phyloP scores from a whole-genome alignment of 2,797 vertebrate species.

The Enteromius afrohamiltoni region DNA sequence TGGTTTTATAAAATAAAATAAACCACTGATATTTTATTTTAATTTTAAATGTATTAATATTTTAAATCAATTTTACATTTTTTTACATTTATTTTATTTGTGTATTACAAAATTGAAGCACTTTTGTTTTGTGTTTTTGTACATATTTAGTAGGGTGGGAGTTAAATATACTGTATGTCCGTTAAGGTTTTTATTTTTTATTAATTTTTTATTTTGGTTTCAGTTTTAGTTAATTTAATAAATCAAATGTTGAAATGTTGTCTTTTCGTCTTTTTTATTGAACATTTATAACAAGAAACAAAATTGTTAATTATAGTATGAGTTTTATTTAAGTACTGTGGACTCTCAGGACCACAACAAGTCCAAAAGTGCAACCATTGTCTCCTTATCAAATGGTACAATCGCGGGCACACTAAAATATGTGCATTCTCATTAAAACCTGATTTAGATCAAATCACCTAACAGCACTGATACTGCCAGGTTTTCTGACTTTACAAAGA shows the following conservation, averaged over 20 bases:
- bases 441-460: slow-evolving; percentile 10
- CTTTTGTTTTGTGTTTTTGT: neutral
- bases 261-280: neutral
- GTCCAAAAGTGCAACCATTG: slow-evolving; percentile 11
- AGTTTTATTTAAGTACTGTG: neutral
- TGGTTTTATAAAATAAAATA: neutral
- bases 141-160: neutral
- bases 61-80: neutral
- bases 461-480: slow-evolving; percentile 9
- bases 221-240: neutral
- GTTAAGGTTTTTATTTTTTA: neutral
- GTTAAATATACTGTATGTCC: neutral
- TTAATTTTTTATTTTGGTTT: neutral
- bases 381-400: slow-evolving; percentile 11
- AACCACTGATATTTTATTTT: neutral
- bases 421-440: slow-evolving; percentile 15
- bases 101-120: neutral
- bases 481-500: neutral
- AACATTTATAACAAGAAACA: neutral
- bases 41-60: neutral
- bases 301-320: neutral
- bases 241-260: neutral
- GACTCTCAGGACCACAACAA: neutral
- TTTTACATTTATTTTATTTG: neutral
- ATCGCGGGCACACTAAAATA: neutral